Evolutionary conservation across 2,113 vertebrate genomes (phyloP).

Genomic region (Peromyscus maniculatus): DNA sequence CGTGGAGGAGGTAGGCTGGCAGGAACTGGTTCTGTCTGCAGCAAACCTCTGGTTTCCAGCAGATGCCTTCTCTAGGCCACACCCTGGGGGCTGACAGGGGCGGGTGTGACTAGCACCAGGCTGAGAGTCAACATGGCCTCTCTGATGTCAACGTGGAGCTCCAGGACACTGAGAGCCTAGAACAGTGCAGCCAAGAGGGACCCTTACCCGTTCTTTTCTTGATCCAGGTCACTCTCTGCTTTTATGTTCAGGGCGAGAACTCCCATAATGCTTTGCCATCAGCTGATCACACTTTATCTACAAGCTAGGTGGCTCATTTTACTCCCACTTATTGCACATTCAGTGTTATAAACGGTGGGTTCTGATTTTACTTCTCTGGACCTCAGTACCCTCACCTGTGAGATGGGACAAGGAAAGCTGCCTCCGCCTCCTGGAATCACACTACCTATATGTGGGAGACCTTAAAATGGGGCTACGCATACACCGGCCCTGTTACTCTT

Average conservation of each 20-base stretch:
- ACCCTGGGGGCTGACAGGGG: no score
- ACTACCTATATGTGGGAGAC: no score
- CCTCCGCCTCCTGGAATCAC: no score
- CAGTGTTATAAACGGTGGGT: not conserved
- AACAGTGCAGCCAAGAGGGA: not conserved
- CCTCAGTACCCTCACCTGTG: not conserved
- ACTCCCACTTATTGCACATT: not conserved
- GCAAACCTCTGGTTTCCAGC: not conserved
- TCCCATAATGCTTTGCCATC: not conserved
- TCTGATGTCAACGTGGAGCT: not conserved
- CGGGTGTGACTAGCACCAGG: rapidly evolving
- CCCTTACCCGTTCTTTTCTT: not conserved
- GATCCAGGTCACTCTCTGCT: not conserved
- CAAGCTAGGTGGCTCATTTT: not conserved
- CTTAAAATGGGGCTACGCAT: not conserved
- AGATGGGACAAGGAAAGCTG: not conserved
- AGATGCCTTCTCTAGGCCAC: not conserved
- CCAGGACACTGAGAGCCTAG: not conserved
- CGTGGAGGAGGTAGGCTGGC: rapidly evolving
- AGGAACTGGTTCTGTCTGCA: not conserved
- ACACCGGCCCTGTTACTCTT: no score
- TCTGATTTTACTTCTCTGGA: not conserved
- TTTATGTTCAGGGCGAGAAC: not conserved
- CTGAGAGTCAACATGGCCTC: not conserved
- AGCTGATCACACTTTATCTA: not conserved